A percentile compares a stretch with the other conserved stretches of the same genome.
Evolutionary conservation across 2,797 vertebrate species (phyloP).

Genomic region (Sebastiscus albofasciatus): DNA sequence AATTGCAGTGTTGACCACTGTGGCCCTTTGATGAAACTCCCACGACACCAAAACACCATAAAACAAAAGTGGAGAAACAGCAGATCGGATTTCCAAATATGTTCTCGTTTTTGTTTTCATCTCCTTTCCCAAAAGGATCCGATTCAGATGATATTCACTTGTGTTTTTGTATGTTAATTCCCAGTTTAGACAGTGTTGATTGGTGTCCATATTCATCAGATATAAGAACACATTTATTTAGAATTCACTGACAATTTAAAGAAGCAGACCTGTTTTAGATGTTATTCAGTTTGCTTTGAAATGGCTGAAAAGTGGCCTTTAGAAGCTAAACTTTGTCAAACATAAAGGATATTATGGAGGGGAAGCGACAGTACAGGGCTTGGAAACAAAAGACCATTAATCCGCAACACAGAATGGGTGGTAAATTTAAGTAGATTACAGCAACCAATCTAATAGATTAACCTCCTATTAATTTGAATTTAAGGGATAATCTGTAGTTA

Average conservation of each 20-base stretch:
- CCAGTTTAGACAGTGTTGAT: not conserved
- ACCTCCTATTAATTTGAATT: slow-evolving; percentile 71
- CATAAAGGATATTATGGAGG: not conserved
- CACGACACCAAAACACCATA: not conserved
- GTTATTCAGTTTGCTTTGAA: not conserved
- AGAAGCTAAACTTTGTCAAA: slow-evolving; percentile 25
- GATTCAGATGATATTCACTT: not conserved
- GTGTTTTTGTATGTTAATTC: not conserved
- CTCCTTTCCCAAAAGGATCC: not conserved
- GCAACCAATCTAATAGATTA: slow-evolving; percentile 71
- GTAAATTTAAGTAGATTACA: slow-evolving; percentile 65
- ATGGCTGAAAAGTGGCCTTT: not conserved
- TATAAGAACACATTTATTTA: not conserved
- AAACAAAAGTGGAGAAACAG: not conserved
- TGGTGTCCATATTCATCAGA: not conserved
- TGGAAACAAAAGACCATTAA: slow-evolving; percentile 64
- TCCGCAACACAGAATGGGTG: slow-evolving; percentile 57
- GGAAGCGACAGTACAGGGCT: not conserved
- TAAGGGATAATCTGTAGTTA: slow-evolving; percentile 71
- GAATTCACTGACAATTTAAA: not conserved
- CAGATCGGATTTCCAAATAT: not conserved
- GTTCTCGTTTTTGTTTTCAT: not conserved
- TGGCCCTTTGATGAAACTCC: slow-evolving; percentile 26
- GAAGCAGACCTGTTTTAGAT: not conserved
- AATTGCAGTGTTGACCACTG: slow-evolving; percentile 15